Evolutionary conservation across 1,140 invertebrate species (phyloP), one percentile per base, ranked within the genome.

Genomic region (Solenopsis invicta): DNA sequence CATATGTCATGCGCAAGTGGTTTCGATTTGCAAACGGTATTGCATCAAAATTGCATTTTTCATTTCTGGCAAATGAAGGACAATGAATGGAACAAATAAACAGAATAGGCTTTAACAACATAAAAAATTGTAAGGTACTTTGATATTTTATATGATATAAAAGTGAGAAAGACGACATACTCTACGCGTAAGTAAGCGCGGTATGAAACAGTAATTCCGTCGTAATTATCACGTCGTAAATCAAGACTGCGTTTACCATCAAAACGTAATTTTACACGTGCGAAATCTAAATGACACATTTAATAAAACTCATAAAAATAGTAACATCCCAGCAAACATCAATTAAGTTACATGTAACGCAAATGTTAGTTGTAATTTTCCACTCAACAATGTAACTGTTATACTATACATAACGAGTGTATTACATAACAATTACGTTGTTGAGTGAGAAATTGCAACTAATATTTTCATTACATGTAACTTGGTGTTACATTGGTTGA

Each of bases 1-100:
- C 29, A 9, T 21, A 0, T 45, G 3, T 71, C 56, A 71, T 34
- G 6, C 13, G 10, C 0, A 1, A 72, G 13, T 52, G 9, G 13
- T 24, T 16, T 56, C 21, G 34, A 5, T 10, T 41, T 81, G 21
- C 9, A 69, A 69, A 21, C 34, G 76, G 10, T 13, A 34, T 37
- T 1, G 6, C 8, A 66, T 50, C 2, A 24, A 80, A 80, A 16
- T 34, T 81, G 45, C 6, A 81, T 81, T 59, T 48, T 81, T 81
- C 9, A 81, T 13, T 24, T 54, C 1, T 52, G 9, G 1, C 10
- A 4, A 37, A 3, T 66, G 5, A 81, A 54, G 1, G 12, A 10
- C n/a, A 41, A 29, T n/a, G n/a, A 74, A 34, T 48, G 18, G 59
- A 82, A 69, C 34, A 54, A 54, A 12, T 72, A n/a, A n/a, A n/a